Conservation (phyloP, 2,888 invertebrate genomes). For the Drosophila hamatofila region DNA sequence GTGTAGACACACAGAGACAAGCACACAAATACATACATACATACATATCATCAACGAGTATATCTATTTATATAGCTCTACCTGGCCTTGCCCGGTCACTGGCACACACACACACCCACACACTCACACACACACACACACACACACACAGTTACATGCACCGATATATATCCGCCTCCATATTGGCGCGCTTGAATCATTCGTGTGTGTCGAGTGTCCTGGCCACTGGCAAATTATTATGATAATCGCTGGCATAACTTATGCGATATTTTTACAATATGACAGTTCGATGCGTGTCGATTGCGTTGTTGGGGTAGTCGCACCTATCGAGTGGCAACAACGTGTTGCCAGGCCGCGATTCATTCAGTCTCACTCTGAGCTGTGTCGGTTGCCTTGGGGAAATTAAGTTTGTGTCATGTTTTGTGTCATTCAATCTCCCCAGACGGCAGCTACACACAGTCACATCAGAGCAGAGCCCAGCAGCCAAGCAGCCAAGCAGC, state of each 20-base stretch:
- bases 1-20: slow-evolving; percentile 7
- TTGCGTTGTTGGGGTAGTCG: slow-evolving; percentile 20
- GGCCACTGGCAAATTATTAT: slow-evolving; percentile 71
- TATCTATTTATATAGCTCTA: background rate
- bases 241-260: slow-evolving; percentile 79
- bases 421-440: slow-evolving; percentile 64
- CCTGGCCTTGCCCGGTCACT: slow-evolving; percentile 20
- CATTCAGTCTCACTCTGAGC: slow-evolving; percentile 29
- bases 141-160: background rate
- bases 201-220: slow-evolving; percentile 54
- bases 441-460: slow-evolving; percentile 10
- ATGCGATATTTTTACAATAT: slow-evolving; percentile 61
- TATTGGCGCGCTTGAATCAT: slow-evolving; percentile 38
- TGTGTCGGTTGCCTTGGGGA: slow-evolving; percentile 73
- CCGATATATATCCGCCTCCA: too few species aligned
- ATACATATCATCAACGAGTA: background rate
- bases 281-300: slow-evolving; percentile 47
- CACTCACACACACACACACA: background rate
- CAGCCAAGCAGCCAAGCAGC: slow-evolving; percentile 7
- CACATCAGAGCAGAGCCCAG: background rate
- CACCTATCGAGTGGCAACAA: slow-evolving; percentile 32
- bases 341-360: slow-evolving; percentile 35
- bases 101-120: background rate
- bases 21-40: background rate
- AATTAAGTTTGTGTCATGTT: slow-evolving; percentile 81